These are phyloP conservation scores for Steinernema khuongi DNA, from an alignment of 1,140 invertebrate species.

Conservation along the genomic window DNA sequence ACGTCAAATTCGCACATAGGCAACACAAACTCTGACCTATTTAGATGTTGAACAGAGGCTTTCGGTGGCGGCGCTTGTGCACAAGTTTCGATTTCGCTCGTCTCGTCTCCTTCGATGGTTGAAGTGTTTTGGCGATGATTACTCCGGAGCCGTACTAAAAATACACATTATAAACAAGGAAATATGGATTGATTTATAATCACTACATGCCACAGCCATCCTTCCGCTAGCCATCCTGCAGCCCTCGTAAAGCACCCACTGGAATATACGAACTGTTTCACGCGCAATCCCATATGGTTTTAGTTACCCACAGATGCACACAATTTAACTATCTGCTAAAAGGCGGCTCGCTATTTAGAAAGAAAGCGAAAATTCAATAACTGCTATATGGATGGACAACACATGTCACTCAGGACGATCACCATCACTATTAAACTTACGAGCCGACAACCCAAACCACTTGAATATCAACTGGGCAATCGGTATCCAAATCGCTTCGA, in stretches of 20 bases:
- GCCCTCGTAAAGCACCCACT: neutral
- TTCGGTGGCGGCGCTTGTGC: neutral
- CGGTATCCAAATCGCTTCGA: neutral
- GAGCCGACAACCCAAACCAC: neutral
- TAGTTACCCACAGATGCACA: neutral
- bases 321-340: conserved; percentile 14
- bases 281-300: neutral
- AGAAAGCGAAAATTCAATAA: too few relatives aligned
- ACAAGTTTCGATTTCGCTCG: neutral
- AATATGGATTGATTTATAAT: neutral
- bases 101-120: neutral
- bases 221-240: neutral
- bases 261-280: neutral
- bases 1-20: conserved; percentile 9
- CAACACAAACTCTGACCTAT: neutral
- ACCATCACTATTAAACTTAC: conserved; percentile 7
- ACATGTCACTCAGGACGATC: neutral
- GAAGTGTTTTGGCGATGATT: neutral
- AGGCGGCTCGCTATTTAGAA: too few relatives aligned
- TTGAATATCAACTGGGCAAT: neutral
- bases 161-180: neutral
- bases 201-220: neutral
- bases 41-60: neutral
- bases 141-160: conserved; percentile 1
- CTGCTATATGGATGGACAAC: too few relatives aligned